These are phyloP conservation scores for Microdon myrmicae DNA, from an alignment of 2,888 invertebrate genomes.

Conservation along the genomic window DNA sequence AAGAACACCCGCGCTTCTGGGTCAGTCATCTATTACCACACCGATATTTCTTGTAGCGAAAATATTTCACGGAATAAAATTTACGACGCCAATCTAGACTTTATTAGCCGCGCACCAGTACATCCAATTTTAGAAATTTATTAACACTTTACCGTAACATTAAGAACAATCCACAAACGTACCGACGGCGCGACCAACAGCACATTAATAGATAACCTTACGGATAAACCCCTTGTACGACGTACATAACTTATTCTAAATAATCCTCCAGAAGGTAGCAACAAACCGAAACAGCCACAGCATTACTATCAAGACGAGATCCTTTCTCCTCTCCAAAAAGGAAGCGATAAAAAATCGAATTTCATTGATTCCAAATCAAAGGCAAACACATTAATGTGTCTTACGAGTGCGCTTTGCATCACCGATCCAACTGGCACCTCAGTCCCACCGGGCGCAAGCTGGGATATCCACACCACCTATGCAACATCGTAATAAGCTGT, in stretches of 20 bases:
- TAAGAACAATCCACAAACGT: constrained; percentile 21
- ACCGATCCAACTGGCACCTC: constrained; percentile 1
- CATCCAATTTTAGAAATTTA: constrained; percentile 33
- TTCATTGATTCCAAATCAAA: constrained; percentile 43
- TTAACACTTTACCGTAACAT: constrained; percentile 30
- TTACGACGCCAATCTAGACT: constrained; percentile 13
- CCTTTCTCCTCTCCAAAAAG: constrained; percentile 21
- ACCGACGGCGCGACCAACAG: constrained; percentile 8
- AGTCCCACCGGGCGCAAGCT: not conserved
- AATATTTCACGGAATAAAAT: constrained; percentile 13
- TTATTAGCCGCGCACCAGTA: constrained; percentile 10
- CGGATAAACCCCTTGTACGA: constrained; percentile 39
- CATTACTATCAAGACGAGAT: no score
- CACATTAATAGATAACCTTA: constrained; percentile 39
- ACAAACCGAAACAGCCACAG: no score
- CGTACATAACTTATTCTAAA: constrained; percentile 36
- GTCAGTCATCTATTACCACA: not conserved
- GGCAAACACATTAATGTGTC: constrained; percentile 28
- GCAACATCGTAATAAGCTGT: constrained; percentile 42
- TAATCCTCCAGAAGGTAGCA: constrained; percentile 5
- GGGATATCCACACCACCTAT: constrained; percentile 20
- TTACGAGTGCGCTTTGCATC: constrained; percentile 7
- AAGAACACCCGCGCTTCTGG: no score
- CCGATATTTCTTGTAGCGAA: not conserved
- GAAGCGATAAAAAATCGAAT: constrained; percentile 46